These are phyloP conservation scores for Latrodectus geometricus DNA, from an alignment of 1,140 invertebrate species.

Conservation along the genomic window DNA sequence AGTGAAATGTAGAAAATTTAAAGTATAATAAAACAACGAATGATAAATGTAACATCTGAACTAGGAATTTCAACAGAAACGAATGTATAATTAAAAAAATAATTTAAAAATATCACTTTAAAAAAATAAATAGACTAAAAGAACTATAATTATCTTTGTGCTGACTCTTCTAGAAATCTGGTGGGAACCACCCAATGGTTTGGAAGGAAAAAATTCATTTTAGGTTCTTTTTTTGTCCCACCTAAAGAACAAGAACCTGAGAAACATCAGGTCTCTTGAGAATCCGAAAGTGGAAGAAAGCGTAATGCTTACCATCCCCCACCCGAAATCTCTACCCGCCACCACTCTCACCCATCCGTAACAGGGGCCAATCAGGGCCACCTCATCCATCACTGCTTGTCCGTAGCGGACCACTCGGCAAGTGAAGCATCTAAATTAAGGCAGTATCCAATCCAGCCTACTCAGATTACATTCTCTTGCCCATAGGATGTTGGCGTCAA, in stretches of 20 bases:
- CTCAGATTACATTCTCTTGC: neutral
- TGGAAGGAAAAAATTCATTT: constrained; percentile 7
- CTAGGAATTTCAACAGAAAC: no score
- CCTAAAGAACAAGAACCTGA: constrained; percentile 37
- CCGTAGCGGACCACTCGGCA: constrained; percentile 26
- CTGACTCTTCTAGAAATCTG: neutral
- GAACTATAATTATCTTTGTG: neutral
- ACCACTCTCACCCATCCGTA: constrained; percentile 30
- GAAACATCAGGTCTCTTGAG: constrained; percentile 15
- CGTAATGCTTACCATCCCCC: neutral
- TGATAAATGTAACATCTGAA: no score
- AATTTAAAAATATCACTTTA: no score
- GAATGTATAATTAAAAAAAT: no score
- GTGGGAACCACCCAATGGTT: constrained; percentile 32
- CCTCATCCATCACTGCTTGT: constrained; percentile 56
- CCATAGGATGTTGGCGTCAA: neutral
- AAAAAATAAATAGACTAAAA: no score
- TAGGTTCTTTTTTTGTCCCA: constrained; percentile 12
- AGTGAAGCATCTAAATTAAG: constrained; percentile 55
- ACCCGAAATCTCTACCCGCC: neutral
- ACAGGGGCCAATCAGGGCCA: constrained; percentile 52
- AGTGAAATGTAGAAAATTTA: no score
- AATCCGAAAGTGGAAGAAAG: neutral
- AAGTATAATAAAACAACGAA: no score
- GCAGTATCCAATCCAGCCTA: neutral